Percentiles rank a stretch among this genome's conserved stretches.
Conservation (phyloP, 2,113 vertebrate genomes). For the Ochotona princeps region DNA sequence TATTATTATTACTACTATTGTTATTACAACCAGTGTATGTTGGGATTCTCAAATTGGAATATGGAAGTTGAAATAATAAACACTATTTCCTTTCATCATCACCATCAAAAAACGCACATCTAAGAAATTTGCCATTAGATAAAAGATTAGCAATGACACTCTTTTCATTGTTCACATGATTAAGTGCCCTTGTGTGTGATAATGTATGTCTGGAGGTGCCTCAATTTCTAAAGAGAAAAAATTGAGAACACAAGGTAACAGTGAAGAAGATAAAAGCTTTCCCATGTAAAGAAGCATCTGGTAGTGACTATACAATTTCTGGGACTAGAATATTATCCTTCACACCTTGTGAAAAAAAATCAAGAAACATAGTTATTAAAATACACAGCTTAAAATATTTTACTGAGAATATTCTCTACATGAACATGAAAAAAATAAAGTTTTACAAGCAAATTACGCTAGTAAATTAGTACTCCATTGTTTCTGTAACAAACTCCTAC, state of each 20-base stretch:
- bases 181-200: conserved; percentile 68
- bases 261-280: conserved; percentile 71
- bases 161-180: conserved; percentile 69
- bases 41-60: conserved; percentile 58
- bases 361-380: conserved; percentile 59
- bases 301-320: conserved; percentile 66
- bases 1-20: conserved; percentile 40
- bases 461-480: background rate
- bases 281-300: conserved; percentile 58
- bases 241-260: conserved; percentile 57
- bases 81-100: conserved; percentile 71
- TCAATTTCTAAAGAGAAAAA: conserved; percentile 69
- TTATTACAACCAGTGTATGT: conserved; percentile 58
- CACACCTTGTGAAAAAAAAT: background rate
- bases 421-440: background rate
- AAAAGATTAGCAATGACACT: conserved; percentile 71
- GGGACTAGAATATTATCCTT: conserved; percentile 60
- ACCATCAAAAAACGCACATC: conserved; percentile 68
- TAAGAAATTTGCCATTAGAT: conserved; percentile 73
- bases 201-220: conserved; percentile 63
- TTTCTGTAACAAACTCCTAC: background rate
- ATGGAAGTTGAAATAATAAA: conserved; percentile 52
- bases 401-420: background rate
- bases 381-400: conserved; percentile 7
- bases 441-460: background rate